Evolutionary conservation across 2,888 invertebrate species (phyloP), one percentile per base, ranked within the genome.

Genomic region (Microchrysa polita): DNA sequence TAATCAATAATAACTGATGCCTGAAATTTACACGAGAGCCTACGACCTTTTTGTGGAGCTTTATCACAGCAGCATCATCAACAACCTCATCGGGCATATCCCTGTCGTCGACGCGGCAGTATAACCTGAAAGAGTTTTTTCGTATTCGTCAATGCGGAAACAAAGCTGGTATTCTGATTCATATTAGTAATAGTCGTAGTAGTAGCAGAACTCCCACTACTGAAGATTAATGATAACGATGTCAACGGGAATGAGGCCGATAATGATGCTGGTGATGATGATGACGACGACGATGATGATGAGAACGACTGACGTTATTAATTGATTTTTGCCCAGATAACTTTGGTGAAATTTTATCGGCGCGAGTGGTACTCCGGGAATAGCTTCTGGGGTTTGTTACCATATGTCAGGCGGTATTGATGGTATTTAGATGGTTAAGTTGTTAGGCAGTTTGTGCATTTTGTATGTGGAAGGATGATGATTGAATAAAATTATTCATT

Each of bases 1-100:
- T 59, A 61, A 61, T 61, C 61, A 61, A 61, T 61, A 61, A 16
- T 40, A 16, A 61, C 61, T 61, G 61, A 61, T 61, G 61, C 61
- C 61, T 61, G 40, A 40, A 61, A 61, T 61, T 23, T n/a, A 61
- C 22, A 27, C 27, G 61, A 61, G 61, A 61, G 16, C 61, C 23
- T 59, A 48, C 12, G 48, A n/a, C 48, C 48, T 48, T 48, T 48
- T 48, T 48, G 48, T 34, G 27, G 27, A 5, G 27, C 7, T 34
- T 34, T 34, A 34, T 34, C 27, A 5, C 27, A 34, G 27, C 27
- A 34, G 7, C 48, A 12, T 7, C 16, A 2, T 48, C 48, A 34
- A 34, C 48, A 12, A 48, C 16, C 16, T 48, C 48, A 48, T 4
- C 48, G 48, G 16, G 16, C 2, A 48, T 48, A n/a, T n/a, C n/a